Evolutionary conservation across 2,888 invertebrate genomes (phyloP), one percentile per base, ranked within the genome.

Genomic region (Neria commutata): DNA sequence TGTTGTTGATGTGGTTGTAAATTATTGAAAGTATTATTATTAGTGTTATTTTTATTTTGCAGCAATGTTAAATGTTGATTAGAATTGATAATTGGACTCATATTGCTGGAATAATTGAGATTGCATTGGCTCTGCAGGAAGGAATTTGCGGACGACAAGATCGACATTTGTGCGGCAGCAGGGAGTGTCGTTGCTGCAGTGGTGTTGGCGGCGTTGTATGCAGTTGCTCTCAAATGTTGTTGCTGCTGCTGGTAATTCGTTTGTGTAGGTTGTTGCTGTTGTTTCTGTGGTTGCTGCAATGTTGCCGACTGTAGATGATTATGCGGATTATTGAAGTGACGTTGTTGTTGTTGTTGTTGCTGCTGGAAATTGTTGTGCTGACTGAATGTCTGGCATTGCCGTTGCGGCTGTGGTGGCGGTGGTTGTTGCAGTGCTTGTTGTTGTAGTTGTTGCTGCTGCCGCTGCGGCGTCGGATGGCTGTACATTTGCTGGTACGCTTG

Each of bases 401-500:
- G 61, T 5, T 68, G 72, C n/a, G 60, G 60, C 11, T 59, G 63
- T 1, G 62, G 64, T 19, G 65, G 63, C 2, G 62, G 66, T 16
- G 64, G 67, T n/a, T 64, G 65, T 5, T 60, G 48, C 11, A 26
- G 58, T 11, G 24, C 29, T 1, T 51, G 68, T 42, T 73, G 72
- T 58, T 64, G 53, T 49, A 65, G 68, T 37, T 67, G 68, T 53
- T 67, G 73, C 54, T 70, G 68, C 42, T 56, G 55, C n/a, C 56
- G 54, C 29, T 56, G 50, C 10, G 16, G 8, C 19, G 14, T 16
- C 5, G 10, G n/a, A 8, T 17, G 16, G 52, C 37, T 52, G 48
- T 74, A 71, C 37, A 74, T 71, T 59, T 72, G 74, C 63, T 74
- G 74, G 72, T 68, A 73, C 74, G 72, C 73, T 63, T 66, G 67